Evolutionary conservation across 2,888 invertebrate genomes (phyloP).

Genomic region (Scaptomyza flava): DNA sequence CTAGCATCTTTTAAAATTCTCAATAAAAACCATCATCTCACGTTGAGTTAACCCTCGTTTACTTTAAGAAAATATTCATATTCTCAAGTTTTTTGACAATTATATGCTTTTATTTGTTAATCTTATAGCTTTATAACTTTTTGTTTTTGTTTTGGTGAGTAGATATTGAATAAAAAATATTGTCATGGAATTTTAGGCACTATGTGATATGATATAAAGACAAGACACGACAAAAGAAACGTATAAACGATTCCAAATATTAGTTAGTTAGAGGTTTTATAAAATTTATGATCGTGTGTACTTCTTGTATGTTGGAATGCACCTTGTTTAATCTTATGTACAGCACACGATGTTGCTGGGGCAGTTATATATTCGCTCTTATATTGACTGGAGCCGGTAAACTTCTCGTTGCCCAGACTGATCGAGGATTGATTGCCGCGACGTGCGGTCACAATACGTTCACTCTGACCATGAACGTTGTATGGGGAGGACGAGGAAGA

Average conservation of each 20-base stretch:
- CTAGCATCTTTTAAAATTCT: slow-evolving; percentile 76
- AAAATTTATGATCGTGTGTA: slow-evolving; percentile 93
- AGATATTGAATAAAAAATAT: slow-evolving; percentile 62
- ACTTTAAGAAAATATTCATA: not conserved
- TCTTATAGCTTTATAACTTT: slow-evolving; percentile 16
- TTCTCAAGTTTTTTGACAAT: slow-evolving; percentile 19
- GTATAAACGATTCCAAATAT: slow-evolving; percentile 22
- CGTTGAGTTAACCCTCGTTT: slow-evolving; percentile 48
- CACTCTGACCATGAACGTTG: slow-evolving; percentile 64
- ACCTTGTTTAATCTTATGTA: slow-evolving; percentile 90
- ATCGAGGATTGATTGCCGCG: slow-evolving; percentile 91
- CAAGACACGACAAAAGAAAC: slow-evolving; percentile 42
- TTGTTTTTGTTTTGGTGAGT: slow-evolving; percentile 32
- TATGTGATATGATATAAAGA: slow-evolving; percentile 61
- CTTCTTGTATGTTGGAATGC: slow-evolving; percentile 94
- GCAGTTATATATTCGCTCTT: slow-evolving; percentile 91
- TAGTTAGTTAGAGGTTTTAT: slow-evolving; percentile 85
- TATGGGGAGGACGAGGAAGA: slow-evolving; percentile 53
- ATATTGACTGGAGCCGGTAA: slow-evolving; percentile 88
- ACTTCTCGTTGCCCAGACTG: slow-evolving; percentile 88
- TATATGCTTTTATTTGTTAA: slow-evolving; percentile 56
- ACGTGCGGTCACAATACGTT: slow-evolving; percentile 83
- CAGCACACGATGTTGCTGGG: slow-evolving; percentile 91
- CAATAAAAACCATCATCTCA: slow-evolving; percentile 75
- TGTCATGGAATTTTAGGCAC: slow-evolving; percentile 69